A percentile compares a stretch with the other conserved stretches of the same genome.
These are phyloP conservation scores for Pantherophis guttatus DNA, from an alignment of 2,113 vertebrate species.

Conservation along the genomic window DNA sequence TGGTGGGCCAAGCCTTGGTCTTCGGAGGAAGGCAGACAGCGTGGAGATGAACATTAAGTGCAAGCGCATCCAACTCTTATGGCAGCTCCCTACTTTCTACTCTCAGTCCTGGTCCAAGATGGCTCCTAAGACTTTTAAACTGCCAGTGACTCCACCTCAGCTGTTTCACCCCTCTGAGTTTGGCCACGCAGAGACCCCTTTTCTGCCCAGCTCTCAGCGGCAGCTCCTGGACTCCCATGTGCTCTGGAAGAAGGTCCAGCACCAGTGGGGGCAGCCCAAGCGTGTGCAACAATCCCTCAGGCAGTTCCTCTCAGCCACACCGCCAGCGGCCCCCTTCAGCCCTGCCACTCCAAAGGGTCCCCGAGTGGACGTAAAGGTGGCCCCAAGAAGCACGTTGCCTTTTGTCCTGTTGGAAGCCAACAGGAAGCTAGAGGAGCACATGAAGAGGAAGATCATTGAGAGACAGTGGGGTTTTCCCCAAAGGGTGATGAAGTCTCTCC, in stretches of 20 bases:
- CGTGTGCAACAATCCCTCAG: background rate
- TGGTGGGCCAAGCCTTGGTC: background rate
- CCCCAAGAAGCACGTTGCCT: too few relatives aligned
- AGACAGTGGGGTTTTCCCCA: background rate
- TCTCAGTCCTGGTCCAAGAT: background rate
- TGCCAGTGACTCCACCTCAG: background rate
- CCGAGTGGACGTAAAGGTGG: background rate
- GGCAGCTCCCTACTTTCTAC: background rate
- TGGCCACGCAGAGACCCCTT: background rate
- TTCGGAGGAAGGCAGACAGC: background rate
- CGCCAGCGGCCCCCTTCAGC: fast-evolving
- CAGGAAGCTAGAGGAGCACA: background rate
- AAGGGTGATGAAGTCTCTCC: background rate
- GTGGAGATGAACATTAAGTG: slow-evolving; percentile 32
- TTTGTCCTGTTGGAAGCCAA: background rate
- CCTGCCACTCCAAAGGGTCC: too few relatives aligned
- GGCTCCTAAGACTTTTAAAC: background rate
- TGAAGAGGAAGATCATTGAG: background rate
- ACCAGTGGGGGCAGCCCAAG: slow-evolving; percentile 7
- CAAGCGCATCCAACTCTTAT: background rate
- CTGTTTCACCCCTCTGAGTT: background rate
- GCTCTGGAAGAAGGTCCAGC: slow-evolving; percentile 23
- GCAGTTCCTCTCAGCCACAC: background rate
- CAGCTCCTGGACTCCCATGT: slow-evolving; percentile 31
- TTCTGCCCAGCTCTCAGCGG: background rate